Base-by-base conservation (phyloP, 2,888 invertebrate species). In the Leptopilina drosophilae region DNA sequence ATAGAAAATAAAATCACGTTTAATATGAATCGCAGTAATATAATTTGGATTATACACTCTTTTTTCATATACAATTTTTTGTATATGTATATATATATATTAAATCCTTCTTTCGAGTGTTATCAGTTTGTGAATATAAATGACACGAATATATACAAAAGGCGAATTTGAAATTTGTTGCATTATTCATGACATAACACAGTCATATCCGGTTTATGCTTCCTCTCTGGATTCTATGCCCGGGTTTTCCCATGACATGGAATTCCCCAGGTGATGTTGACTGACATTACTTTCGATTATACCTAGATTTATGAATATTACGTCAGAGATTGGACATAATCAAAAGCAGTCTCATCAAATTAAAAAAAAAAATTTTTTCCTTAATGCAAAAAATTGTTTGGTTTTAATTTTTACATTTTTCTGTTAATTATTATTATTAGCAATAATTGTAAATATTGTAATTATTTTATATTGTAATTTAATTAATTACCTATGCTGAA, bases 201-300 rank as follows among this genome's bases (percentile, higher is more conserved):
- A 73, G 73, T 73, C 73, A 73, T 73, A 73, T 73, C 73, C 73
- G 73, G 73, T 73, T 73, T 73, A 56, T 33, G 33, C 73, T 56
- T 73, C 73, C 73, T 73, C 73, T 73, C 53, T 73, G 26, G n/a
- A 73, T 56, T 73, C 73, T 49, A 33, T 56, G 9, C 33, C 53
- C 53, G 56, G 73, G 56, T 56, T 73, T 73, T 73, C 73, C 73
- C 73, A 73, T 73, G 73, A 73, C 26, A 73, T n/a, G 56, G 33
- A 73, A 73, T 73, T 73, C 73, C 56, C 73, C 53, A 56, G 73
- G 73, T 56, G 73, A 73, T 53, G 8, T 73, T 73, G 73, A 73
- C 73, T 56, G 73, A 73, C 73, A 53, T 53, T 69, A 69, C 33
- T 33, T 69, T 69, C 56, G 56, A 73, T 73, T 56, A 56, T 49